Evolutionary conservation across 2,113 vertebrate genomes (phyloP).

Genomic region (Callaeas wilsoni): DNA sequence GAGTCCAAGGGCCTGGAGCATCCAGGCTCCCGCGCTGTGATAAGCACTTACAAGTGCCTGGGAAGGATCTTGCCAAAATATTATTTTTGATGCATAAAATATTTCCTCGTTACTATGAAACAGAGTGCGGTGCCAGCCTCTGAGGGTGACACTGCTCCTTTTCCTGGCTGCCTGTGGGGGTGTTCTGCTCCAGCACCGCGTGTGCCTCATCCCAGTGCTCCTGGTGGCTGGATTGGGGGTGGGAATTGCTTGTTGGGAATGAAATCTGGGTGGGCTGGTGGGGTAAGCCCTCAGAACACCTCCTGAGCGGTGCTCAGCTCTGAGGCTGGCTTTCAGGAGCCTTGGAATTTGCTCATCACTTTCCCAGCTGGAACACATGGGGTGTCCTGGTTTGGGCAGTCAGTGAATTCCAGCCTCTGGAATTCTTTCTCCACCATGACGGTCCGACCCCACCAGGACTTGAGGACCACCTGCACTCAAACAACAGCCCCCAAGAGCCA

Average conservation of each 20-base stretch:
- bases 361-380: background rate
- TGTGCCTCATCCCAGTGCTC: accelerated
- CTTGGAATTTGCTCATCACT: background rate
- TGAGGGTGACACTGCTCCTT: background rate
- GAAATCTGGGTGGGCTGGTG: accelerated
- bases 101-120: background rate
- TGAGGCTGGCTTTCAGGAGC: background rate
- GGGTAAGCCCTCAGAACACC: background rate
- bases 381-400: background rate
- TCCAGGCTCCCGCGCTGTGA: background rate
- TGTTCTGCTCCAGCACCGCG: accelerated
- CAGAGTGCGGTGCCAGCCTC: background rate
- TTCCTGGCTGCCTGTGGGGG: background rate
- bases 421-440: background rate
- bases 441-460: accelerated
- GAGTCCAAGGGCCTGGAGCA: background rate
- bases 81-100: background rate
- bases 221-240: background rate
- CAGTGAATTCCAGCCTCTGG: background rate
- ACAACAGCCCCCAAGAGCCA: background rate
- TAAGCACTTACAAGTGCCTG: background rate
- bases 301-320: background rate
- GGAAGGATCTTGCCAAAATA: slow-evolving; percentile 22
- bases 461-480: background rate
- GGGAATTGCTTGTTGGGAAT: background rate